Conservation (phyloP, 2,888 invertebrate species). For the Ditylenchus weischeri region DNA sequence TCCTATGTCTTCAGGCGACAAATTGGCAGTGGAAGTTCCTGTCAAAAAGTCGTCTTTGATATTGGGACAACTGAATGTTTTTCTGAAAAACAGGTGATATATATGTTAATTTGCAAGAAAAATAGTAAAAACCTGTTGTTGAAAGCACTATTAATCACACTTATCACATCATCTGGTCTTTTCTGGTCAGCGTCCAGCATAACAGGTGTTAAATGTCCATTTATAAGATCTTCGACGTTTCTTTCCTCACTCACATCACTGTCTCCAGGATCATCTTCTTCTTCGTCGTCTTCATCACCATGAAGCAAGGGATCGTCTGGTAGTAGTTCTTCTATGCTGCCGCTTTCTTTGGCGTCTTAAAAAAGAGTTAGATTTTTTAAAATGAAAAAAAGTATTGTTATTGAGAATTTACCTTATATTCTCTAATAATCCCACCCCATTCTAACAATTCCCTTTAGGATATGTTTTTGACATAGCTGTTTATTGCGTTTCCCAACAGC, state of each 20-base stretch:
- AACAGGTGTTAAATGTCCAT: slow-evolving; percentile 28
- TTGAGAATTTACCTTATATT: too few species aligned
- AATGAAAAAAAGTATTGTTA: too few species aligned
- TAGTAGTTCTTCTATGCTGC: background rate
- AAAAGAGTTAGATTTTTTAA: background rate
- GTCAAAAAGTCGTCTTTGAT: slow-evolving; percentile 49
- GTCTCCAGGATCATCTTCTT: slow-evolving; percentile 28
- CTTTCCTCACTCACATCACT: slow-evolving; percentile 41
- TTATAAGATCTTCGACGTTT: slow-evolving; percentile 31
- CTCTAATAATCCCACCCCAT: too few species aligned
- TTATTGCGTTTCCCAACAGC: too few species aligned
- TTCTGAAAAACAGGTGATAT: slow-evolving; percentile 33
- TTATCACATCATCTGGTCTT: slow-evolving; percentile 35
- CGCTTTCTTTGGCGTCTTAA: too few species aligned
- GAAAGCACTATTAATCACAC: slow-evolving; percentile 42
- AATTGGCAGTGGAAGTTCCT: slow-evolving; percentile 47
- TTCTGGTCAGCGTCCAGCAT: slow-evolving; percentile 32
- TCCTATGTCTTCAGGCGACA: slow-evolving; percentile 54
- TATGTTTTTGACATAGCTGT: too few species aligned
- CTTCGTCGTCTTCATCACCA: slow-evolving; percentile 8
- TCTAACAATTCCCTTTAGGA: too few species aligned
- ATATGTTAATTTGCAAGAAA: background rate
- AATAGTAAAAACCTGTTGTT: slow-evolving; percentile 36
- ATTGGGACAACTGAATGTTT: slow-evolving; percentile 48
- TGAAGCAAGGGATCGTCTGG: background rate